These are phyloP conservation scores for Amiota minor DNA, from an alignment of 2,888 invertebrate species.

Conservation along the genomic window DNA sequence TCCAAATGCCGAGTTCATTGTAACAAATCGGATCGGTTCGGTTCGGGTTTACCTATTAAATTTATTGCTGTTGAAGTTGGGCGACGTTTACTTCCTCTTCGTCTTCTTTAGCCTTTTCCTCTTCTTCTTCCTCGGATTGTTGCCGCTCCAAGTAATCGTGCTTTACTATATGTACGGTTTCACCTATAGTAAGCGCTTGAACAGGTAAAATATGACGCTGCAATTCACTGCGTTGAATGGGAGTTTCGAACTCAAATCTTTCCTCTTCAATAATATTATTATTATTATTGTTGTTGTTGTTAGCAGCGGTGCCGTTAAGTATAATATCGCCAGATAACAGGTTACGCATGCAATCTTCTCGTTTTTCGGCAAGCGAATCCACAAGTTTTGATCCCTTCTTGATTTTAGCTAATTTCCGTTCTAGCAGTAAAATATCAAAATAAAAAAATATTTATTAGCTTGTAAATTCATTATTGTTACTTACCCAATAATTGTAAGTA, in stretches of 20 bases:
- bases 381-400: slow-evolving; percentile 75
- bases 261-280: slow-evolving; percentile 43
- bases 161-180: slow-evolving; percentile 75
- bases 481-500: slow-evolving; percentile 80
- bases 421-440: slow-evolving; percentile 50
- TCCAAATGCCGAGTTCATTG: slow-evolving; percentile 72
- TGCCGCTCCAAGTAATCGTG: slow-evolving; percentile 75
- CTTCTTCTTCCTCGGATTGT: slow-evolving; percentile 46
- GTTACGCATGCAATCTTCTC: slow-evolving; percentile 75
- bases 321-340: slow-evolving; percentile 69
- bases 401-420: slow-evolving; percentile 74
- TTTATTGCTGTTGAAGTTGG: no score
- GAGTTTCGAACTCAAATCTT: slow-evolving; percentile 72
- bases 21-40: slow-evolving; percentile 4
- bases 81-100: background rate
- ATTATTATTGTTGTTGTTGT: slow-evolving; percentile 32
- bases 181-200: slow-evolving; percentile 75
- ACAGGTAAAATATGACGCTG: slow-evolving; percentile 75
- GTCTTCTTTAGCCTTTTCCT: background rate
- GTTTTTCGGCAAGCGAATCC: slow-evolving; percentile 74
- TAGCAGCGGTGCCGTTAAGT: slow-evolving; percentile 23
- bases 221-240: slow-evolving; percentile 71
- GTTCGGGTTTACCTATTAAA: no score
- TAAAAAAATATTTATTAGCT: background rate
- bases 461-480: slow-evolving; percentile 38